Evolutionary conservation across 2,113 vertebrate species (phyloP).

Genomic region (Platichthys stellatus): DNA sequence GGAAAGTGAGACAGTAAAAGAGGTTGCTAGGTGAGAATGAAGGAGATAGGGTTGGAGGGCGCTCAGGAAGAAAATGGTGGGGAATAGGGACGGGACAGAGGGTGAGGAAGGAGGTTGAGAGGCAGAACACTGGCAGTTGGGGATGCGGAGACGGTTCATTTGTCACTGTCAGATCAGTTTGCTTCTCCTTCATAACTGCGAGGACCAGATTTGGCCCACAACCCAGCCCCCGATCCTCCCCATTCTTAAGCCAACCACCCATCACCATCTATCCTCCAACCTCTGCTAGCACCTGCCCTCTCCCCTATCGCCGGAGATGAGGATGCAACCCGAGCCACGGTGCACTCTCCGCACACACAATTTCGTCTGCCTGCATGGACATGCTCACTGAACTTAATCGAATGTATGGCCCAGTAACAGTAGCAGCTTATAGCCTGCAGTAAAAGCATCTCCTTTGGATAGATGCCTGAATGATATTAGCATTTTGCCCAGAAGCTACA

Average conservation of each 20-base stretch:
- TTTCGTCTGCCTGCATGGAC: constrained; percentile 67
- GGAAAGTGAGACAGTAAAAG: constrained; percentile 41
- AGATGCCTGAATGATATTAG: constrained; percentile 48
- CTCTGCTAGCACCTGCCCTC: constrained; percentile 72
- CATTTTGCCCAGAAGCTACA: constrained; percentile 39
- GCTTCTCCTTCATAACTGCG: constrained; percentile 81
- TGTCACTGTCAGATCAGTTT: constrained; percentile 84
- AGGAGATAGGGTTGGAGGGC: constrained; percentile 51
- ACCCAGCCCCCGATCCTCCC: constrained; percentile 52
- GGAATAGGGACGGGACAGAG: constrained; percentile 31
- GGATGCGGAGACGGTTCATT: constrained; percentile 78
- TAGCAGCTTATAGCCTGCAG: constrained; percentile 66
- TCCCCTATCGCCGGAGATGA: constrained; percentile 23
- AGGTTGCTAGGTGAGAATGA: constrained; percentile 55
- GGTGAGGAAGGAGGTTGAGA: constrained; percentile 60
- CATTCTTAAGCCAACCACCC: constrained; percentile 64
- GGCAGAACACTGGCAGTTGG: constrained; percentile 74
- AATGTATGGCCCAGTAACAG: constrained; percentile 63
- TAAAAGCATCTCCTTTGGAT: constrained; percentile 49
- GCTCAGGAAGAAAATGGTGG: constrained; percentile 60
- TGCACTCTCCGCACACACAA: constrained; percentile 49
- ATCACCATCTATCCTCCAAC: constrained; percentile 69
- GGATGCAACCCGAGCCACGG: constrained; percentile 50
- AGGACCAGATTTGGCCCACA: constrained; percentile 71
- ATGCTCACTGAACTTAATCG: constrained; percentile 71